A percentile compares a stretch with the other conserved stretches of the same genome.
phyloP scores from a whole-genome alignment of 1,140 invertebrate species.

The Whitmania pigra region DNA sequence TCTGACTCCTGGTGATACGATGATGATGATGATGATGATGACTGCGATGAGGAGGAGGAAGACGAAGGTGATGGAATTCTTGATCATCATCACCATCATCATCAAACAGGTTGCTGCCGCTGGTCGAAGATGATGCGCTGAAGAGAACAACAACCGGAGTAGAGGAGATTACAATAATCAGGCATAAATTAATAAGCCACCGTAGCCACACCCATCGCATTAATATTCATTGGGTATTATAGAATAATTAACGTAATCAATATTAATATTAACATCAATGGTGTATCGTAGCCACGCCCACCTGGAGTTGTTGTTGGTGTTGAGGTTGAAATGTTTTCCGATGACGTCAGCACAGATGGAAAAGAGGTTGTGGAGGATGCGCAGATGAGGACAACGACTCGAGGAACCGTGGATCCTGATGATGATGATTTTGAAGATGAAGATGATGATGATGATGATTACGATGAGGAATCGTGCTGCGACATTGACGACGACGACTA shows the following conservation, averaged over 20 bases:
- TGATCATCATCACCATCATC: not conserved
- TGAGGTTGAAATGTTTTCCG: not conserved
- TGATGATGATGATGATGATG: too few species aligned
- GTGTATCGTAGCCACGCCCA: not conserved
- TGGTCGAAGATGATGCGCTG: not conserved
- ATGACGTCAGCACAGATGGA: conserved; percentile 3
- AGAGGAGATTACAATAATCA: not conserved
- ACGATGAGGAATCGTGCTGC: too few species aligned
- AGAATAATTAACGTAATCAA: too few species aligned
- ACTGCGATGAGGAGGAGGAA: too few species aligned
- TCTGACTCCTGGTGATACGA: too few species aligned
- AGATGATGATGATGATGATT: too few species aligned
- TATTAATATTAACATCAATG: too few species aligned
- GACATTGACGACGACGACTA: too few species aligned
- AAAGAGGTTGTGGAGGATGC: not conserved
- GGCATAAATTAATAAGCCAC: too few species aligned
- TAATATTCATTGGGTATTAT: not conserved
- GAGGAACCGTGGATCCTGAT: conserved; percentile 9
- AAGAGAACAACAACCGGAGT: too few species aligned
- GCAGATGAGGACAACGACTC: conserved; percentile 1
- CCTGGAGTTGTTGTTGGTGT: not conserved
- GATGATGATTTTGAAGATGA: too few species aligned
- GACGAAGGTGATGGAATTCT: not conserved
- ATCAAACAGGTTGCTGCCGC: not conserved
- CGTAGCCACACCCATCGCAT: not conserved